Evolutionary conservation across 1,140 invertebrate species (phyloP).

Genomic region (Ectropis grisescens): DNA sequence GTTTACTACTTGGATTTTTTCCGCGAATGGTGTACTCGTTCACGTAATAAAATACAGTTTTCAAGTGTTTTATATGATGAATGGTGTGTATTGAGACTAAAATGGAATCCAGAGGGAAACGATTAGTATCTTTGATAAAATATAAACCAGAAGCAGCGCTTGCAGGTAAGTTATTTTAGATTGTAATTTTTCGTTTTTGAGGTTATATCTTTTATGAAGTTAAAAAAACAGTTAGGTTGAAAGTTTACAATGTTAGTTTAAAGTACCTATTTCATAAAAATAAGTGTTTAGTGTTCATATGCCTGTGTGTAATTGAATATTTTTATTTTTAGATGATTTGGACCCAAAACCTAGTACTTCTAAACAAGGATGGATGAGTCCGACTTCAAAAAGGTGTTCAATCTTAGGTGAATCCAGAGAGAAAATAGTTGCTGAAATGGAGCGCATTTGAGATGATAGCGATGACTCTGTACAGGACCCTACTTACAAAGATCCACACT

Average conservation of each 20-base stretch:
- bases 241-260: too few species aligned
- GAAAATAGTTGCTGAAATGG: conserved; percentile 5
- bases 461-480: conserved; percentile 6
- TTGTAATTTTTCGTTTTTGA: background rate
- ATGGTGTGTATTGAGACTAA: background rate
- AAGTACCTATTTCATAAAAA: too few species aligned
- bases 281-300: background rate
- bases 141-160: background rate
- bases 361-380: background rate
- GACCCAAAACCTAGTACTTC: conserved; percentile 1
- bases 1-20: too few species aligned
- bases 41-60: background rate
- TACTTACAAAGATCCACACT: conserved; percentile 2
- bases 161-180: background rate
- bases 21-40: background rate
- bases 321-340: conserved; percentile 1
- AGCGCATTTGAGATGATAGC: conserved; percentile 6
- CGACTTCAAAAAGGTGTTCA: conserved; percentile 1
- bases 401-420: background rate
- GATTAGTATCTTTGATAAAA: background rate
- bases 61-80: background rate
- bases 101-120: background rate
- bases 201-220: background rate
- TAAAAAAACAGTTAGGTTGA: too few species aligned
- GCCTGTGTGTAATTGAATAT: background rate